These are phyloP conservation scores for Danaus melanippus DNA, from an alignment of 1,140 invertebrate species.

Conservation along the genomic window DNA sequence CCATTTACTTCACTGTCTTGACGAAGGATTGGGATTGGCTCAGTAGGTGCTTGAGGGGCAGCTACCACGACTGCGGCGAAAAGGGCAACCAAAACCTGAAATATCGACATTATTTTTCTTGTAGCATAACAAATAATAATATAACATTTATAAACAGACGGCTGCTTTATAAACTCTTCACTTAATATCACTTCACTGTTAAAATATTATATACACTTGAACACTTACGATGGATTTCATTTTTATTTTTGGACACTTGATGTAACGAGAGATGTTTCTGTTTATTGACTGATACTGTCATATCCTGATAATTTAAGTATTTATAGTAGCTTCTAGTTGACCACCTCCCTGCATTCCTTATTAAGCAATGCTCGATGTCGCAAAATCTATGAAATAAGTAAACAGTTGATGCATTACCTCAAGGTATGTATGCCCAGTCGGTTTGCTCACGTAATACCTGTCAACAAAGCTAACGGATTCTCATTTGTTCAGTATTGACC, in stretches of 20 bases:
- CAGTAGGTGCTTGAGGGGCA: slow-evolving; percentile 44
- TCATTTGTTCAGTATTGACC: slow-evolving; percentile 54
- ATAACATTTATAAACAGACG: too few species aligned
- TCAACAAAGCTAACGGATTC: slow-evolving; percentile 59
- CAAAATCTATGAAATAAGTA: slow-evolving; percentile 69
- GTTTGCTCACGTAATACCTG: slow-evolving; percentile 53
- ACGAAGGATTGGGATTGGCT: slow-evolving; percentile 57
- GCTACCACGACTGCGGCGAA: slow-evolving; percentile 44
- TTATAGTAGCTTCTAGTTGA: slow-evolving; percentile 47
- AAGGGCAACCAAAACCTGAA: slow-evolving; percentile 51
- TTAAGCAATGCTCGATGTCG: slow-evolving; percentile 59
- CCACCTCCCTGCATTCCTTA: slow-evolving; percentile 52
- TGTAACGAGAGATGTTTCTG: slow-evolving; percentile 32
- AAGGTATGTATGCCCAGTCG: slow-evolving; percentile 53
- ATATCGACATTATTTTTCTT: slow-evolving; percentile 8
- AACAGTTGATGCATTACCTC: slow-evolving; percentile 66
- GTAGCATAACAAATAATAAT: too few species aligned
- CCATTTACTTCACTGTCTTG: slow-evolving; percentile 62
- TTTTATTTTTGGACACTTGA: slow-evolving; percentile 34
- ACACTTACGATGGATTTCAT: slow-evolving; percentile 66
- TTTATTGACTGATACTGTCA: slow-evolving; percentile 46
- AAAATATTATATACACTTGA: slow-evolving; percentile 18
- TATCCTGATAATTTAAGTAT: slow-evolving; percentile 57
- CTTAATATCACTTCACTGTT: slow-evolving; percentile 18
- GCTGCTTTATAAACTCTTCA: too few species aligned